Conservation (phyloP, 2,888 invertebrate species). For the Tupiocoris notatus region DNA sequence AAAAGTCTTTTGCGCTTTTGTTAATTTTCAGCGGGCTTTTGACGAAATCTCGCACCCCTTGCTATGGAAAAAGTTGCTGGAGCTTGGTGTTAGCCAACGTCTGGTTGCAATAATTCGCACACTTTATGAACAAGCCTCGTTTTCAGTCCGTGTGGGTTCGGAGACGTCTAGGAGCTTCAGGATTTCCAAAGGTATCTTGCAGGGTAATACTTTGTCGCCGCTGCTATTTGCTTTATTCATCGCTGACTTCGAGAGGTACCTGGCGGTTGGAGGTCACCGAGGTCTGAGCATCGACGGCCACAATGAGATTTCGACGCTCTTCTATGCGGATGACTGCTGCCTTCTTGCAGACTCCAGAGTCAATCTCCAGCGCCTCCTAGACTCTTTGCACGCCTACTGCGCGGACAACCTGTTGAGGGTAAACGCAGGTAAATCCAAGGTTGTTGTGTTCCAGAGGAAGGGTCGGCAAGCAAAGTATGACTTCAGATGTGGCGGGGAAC, state of each 20-base stretch:
- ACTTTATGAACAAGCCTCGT: background rate
- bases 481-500: constrained; percentile 3
- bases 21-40: constrained; percentile 15
- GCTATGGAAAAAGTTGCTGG: constrained; percentile 13
- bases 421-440: constrained; percentile 18
- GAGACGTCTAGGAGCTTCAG: background rate
- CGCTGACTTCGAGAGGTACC: constrained; percentile 10
- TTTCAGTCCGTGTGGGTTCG: background rate
- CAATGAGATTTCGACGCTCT: background rate
- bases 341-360: constrained; percentile 6
- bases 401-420: constrained; percentile 1
- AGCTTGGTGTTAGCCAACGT: constrained; percentile 1
- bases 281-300: background rate
- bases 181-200: constrained; percentile 8
- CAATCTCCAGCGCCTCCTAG: background rate
- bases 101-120: background rate
- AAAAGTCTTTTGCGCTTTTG: constrained; percentile 1
- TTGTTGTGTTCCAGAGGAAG: constrained; percentile 2
- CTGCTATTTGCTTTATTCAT: constrained; percentile 7
- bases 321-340: constrained; percentile 12
- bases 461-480: background rate
- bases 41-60: background rate
- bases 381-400: constrained; percentile 2
- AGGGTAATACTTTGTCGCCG: constrained; percentile 16
- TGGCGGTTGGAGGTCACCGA: background rate